Percentiles rank a stretch among this genome's conserved stretches.
Evolutionary conservation across 2,888 invertebrate genomes (phyloP).

Genomic region (Sycophila texana): DNA sequence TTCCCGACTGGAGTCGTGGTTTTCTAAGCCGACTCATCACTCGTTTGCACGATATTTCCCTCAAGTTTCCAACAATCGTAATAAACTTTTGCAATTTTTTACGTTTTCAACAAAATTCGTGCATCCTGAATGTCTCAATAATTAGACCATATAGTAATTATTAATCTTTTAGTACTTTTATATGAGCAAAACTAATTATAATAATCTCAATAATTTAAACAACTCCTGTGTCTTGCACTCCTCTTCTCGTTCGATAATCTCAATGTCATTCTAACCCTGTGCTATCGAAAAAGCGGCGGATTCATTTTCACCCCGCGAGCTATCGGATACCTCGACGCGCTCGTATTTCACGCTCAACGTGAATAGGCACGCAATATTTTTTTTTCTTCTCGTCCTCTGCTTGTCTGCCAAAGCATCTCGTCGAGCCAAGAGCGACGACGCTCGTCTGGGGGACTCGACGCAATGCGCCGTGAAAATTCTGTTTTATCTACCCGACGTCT

Average conservation of each 20-base stretch:
- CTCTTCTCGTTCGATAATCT: neutral
- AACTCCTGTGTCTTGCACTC: conserved; percentile 8
- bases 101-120: no score
- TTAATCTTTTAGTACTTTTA: no score
- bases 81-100: no score
- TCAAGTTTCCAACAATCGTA: no score
- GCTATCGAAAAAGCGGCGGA: conserved; percentile 28
- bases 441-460: conserved; percentile 21
- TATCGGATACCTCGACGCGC: conserved; percentile 42
- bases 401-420: conserved; percentile 11
- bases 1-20: no score
- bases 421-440: neutral
- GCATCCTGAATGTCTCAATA: no score
- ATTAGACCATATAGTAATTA: no score
- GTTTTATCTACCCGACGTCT: conserved; percentile 36
- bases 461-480: neutral
- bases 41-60: no score
- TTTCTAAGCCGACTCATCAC: no score
- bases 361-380: conserved; percentile 42
- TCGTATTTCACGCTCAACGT: conserved; percentile 47
- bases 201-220: no score
- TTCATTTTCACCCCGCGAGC: conserved; percentile 45
- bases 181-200: no score
- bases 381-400: conserved; percentile 8
- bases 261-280: conserved; percentile 8